A percentile compares a stretch with the other conserved stretches of the same genome.
phyloP scores from a whole-genome alignment of 64 coral and sea anemone species.

The Platygyra sinensis region DNA sequence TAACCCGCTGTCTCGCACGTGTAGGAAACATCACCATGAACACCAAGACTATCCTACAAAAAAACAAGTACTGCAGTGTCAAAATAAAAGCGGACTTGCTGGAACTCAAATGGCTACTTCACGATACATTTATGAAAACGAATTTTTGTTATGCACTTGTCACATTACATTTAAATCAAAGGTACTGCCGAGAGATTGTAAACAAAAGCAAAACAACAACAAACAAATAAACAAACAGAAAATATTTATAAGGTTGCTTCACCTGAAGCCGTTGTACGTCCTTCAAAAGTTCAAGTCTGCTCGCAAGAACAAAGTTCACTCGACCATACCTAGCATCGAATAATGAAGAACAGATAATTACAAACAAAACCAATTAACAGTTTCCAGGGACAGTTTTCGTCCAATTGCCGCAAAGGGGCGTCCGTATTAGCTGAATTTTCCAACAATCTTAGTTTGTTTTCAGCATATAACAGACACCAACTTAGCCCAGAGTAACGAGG shows the following conservation, averaged over 20 bases:
- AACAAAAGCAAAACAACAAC: background rate
- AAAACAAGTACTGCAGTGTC: background rate
- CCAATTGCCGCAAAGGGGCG: too few species aligned
- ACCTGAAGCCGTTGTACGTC: slow-evolving; percentile 97
- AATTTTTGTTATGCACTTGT: too few species aligned
- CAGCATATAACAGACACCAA: background rate
- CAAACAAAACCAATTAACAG: too few species aligned
- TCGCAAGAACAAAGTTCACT: slow-evolving; percentile 94
- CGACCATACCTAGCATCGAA: slow-evolving; percentile 79
- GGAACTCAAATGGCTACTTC: too few species aligned
- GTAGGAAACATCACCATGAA: slow-evolving; percentile 98
- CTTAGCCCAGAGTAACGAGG: too few species aligned
- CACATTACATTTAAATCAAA: too few species aligned
- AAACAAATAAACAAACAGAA: background rate
- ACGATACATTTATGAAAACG: too few species aligned
- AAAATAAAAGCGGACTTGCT: too few species aligned
- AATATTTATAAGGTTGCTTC: background rate
- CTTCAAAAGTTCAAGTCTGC: slow-evolving; percentile 83
- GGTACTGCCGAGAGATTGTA: too few species aligned
- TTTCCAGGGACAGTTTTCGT: too few species aligned
- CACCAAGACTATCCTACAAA: slow-evolving; percentile 87
- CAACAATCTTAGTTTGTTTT: too few species aligned
- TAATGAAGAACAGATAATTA: background rate
- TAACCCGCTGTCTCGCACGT: slow-evolving; percentile 99
- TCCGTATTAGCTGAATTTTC: too few species aligned